Percentiles rank a stretch among this genome's conserved stretches.
phyloP scores from a whole-genome alignment of 2,797 vertebrate genomes.

The Protosalanx chinensis region DNA sequence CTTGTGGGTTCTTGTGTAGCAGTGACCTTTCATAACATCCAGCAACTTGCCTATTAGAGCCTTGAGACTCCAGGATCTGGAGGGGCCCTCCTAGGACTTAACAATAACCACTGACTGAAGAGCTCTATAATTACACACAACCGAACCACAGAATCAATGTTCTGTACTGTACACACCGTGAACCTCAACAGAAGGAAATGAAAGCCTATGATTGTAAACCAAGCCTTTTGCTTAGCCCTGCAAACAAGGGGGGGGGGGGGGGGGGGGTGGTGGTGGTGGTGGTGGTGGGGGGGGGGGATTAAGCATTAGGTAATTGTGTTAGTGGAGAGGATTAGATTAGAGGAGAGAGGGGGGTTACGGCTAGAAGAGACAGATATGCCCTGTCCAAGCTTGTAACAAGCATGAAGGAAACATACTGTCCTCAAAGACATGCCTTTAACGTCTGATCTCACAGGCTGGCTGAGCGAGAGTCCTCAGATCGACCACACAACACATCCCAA shows the following conservation, averaged over 20 bases:
- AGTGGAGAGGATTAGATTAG: slow-evolving; percentile 65
- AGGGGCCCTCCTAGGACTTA: neutral
- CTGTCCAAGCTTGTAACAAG: slow-evolving; percentile 9
- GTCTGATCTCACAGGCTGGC: neutral
- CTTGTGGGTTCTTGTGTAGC: neutral
- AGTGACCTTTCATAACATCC: neutral
- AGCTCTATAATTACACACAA: slow-evolving; percentile 21
- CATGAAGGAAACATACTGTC: neutral
- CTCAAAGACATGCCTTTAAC: slow-evolving; percentile 2
- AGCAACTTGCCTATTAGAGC: neutral
- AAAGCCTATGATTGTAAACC: slow-evolving; percentile 42
- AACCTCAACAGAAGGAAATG: slow-evolving; percentile 18
- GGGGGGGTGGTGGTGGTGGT: too few relatives aligned
- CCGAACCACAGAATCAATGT: neutral
- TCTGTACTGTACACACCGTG: slow-evolving; percentile 13
- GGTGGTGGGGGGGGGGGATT: slow-evolving; percentile 55
- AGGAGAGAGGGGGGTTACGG: slow-evolving; percentile 15
- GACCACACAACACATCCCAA: neutral
- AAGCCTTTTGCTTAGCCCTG: slow-evolving; percentile 33
- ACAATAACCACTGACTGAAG: neutral
- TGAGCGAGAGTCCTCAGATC: neutral
- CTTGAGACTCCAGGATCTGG: neutral
- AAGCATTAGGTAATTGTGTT: slow-evolving; percentile 65
- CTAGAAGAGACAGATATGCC: slow-evolving; percentile 9
- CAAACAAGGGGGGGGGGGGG: neutral